Evolutionary conservation across 2,888 invertebrate species (phyloP).

Genomic region (Megalurothrips usitatus): DNA sequence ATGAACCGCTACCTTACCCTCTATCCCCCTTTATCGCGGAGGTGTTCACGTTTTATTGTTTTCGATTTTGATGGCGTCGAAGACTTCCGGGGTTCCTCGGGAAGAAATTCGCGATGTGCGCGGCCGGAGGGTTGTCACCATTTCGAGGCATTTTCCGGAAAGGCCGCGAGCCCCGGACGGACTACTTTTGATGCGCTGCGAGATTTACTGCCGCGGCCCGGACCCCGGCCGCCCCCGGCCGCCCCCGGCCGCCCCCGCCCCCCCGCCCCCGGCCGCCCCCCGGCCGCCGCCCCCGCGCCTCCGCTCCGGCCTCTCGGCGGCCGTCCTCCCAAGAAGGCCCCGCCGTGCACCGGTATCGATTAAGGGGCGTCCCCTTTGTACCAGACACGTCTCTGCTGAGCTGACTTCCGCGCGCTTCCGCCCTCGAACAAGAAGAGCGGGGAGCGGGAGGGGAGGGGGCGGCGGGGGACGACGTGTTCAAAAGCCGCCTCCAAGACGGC

Average conservation of each 20-base stretch:
- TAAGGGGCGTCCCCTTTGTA: not conserved
- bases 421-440: not conserved
- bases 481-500: slow-evolving; percentile 2
- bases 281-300: not conserved
- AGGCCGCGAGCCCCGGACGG: no score
- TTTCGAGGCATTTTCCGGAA: no score
- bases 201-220: not conserved
- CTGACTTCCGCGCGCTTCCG: slow-evolving; percentile 2
- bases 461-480: not conserved
- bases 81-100: no score
- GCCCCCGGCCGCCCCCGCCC: not conserved
- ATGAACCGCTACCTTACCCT: no score
- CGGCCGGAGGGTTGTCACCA: no score
- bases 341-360: not conserved
- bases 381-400: not conserved
- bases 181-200: no score
- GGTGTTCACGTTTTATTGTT: no score
- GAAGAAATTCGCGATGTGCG: no score
- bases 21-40: no score
- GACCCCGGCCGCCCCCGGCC: not conserved
- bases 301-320: not conserved
- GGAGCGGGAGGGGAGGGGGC: not conserved
- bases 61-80: no score
- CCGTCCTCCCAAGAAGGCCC: not conserved
- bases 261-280: not conserved